A percentile compares a stretch with the other conserved stretches of the same genome.
Evolutionary conservation across 2,888 invertebrate species (phyloP).

Genomic region (Rugalucina vietnamica): DNA sequence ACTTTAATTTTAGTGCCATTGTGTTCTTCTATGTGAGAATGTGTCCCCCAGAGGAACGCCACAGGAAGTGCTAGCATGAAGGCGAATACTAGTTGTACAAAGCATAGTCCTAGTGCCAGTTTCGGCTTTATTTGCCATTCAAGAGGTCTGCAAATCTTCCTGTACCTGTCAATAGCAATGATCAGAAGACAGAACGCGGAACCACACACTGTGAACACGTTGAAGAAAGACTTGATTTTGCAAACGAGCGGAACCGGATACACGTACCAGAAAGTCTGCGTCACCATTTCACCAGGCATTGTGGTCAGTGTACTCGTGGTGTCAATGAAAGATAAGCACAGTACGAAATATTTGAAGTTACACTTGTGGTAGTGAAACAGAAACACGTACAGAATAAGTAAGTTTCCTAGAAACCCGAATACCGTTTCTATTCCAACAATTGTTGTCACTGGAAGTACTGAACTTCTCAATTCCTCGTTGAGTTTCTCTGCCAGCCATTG

Average conservation of each 20-base stretch:
- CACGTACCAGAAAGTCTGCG: slow-evolving; percentile 34
- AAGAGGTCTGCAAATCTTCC: slow-evolving; percentile 70
- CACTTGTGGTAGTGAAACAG: slow-evolving; percentile 18
- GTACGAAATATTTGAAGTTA: slow-evolving; percentile 39
- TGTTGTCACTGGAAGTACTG: slow-evolving; percentile 24
- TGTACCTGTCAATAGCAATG: slow-evolving; percentile 68
- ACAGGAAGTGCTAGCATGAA: slow-evolving; percentile 16
- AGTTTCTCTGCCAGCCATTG: slow-evolving; percentile 9
- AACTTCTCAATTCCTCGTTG: slow-evolving; percentile 20
- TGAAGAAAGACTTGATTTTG: slow-evolving; percentile 35
- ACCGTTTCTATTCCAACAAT: slow-evolving; percentile 33
- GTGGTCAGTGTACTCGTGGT: slow-evolving; percentile 34
- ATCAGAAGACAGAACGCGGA: slow-evolving; percentile 64
- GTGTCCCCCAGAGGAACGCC: slow-evolving; percentile 33
- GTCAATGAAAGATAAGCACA: slow-evolving; percentile 32
- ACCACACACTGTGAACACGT: slow-evolving; percentile 37
- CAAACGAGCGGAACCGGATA: slow-evolving; percentile 22
- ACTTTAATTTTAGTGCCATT: slow-evolving; percentile 21
- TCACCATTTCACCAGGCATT: slow-evolving; percentile 45
- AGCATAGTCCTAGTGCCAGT: slow-evolving; percentile 9
- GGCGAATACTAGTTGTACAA: background rate
- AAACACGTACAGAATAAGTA: slow-evolving; percentile 25
- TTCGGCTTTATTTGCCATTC: slow-evolving; percentile 29
- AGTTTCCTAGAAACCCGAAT: slow-evolving; percentile 35
- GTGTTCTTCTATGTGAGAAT: background rate